Evolutionary conservation across 2,113 vertebrate genomes (phyloP).

Genomic region (Turnix velox): DNA sequence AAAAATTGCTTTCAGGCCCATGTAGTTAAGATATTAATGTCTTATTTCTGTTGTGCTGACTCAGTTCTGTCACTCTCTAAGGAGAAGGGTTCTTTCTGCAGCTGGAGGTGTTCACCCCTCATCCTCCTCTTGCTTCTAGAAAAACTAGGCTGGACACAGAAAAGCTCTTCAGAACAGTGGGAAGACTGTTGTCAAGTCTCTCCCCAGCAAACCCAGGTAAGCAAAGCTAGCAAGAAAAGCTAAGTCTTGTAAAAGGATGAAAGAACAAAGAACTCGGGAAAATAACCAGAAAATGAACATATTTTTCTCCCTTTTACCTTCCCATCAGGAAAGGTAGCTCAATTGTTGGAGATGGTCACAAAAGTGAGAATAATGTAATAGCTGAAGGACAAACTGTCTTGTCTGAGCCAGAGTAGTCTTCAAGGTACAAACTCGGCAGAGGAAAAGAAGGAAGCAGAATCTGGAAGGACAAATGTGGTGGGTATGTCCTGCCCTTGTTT

Average conservation of each 20-base stretch:
- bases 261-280: neutral
- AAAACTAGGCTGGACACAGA: neutral
- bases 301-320: neutral
- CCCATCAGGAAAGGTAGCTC: neutral
- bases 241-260: neutral
- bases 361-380: neutral
- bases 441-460: neutral
- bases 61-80: neutral
- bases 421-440: neutral
- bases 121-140: neutral
- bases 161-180: neutral
- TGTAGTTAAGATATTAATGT: neutral
- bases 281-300: neutral
- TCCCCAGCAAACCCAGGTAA: neutral
- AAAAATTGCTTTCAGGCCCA: neutral
- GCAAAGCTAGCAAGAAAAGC: neutral
- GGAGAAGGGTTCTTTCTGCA: constrained; percentile 1
- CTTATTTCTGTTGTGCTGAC: neutral
- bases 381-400: neutral
- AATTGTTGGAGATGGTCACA: neutral
- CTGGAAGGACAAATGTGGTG: neutral
- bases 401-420: neutral
- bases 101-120: neutral
- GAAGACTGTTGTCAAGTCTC: neutral
- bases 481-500: neutral